phyloP scores from a whole-genome alignment of 2,113 vertebrate species.

The Paramisgurnus dabryanus region DNA sequence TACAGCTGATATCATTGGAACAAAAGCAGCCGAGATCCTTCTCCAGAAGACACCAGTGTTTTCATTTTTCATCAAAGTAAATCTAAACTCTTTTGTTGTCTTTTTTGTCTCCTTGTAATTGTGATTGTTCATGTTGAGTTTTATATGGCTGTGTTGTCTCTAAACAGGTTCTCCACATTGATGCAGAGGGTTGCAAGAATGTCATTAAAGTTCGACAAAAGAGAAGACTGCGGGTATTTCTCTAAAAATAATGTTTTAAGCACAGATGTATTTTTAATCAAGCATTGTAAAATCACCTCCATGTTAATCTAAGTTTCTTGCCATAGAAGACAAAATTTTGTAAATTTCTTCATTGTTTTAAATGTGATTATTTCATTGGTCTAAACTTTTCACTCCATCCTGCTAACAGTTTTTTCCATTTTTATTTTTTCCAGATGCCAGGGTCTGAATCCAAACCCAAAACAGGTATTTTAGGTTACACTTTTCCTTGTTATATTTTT shows the following conservation, averaged over 20 bases:
- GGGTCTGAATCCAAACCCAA: background rate
- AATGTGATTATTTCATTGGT: no score
- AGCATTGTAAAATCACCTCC: no score
- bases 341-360: no score
- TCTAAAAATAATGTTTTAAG: no score
- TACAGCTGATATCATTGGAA: constrained; percentile 72
- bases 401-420: constrained; percentile 42
- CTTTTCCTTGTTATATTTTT: background rate
- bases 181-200: constrained; percentile 80
- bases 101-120: background rate
- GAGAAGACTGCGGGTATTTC: background rate
- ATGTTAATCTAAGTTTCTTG: background rate
- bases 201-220: constrained; percentile 71
- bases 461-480: constrained; percentile 22
- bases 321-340: no score
- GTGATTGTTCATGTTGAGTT: background rate
- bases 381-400: background rate
- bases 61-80: constrained; percentile 74
- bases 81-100: background rate
- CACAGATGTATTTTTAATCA: no score
- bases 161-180: constrained; percentile 78
- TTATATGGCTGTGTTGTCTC: constrained; percentile 11
- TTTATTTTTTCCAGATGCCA: constrained; percentile 24
- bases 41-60: constrained; percentile 79
- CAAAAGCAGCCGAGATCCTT: constrained; percentile 45